These are phyloP conservation scores for Cotesia vestalis DNA, from an alignment of 1,140 invertebrate species.

Conservation along the genomic window DNA sequence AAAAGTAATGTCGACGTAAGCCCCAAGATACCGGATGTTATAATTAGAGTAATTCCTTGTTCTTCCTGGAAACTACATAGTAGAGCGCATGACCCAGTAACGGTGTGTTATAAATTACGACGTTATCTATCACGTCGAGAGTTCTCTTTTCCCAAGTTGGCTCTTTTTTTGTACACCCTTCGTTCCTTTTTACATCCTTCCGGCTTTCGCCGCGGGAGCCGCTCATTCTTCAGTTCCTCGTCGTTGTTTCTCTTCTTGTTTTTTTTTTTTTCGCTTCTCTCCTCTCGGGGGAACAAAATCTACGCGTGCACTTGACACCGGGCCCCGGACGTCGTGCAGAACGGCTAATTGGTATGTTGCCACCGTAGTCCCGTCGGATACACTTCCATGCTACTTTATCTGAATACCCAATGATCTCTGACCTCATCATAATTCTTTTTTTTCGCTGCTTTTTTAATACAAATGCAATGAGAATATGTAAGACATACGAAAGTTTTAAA, in stretches of 20 bases:
- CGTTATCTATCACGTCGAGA: slow-evolving; percentile 34
- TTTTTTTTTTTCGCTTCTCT: slow-evolving; percentile 15
- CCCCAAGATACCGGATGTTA: no score
- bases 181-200: slow-evolving; percentile 5
- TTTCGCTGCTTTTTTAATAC: not conserved
- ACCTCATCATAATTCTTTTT: slow-evolving; percentile 32
- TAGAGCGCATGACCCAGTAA: slow-evolving; percentile 23
- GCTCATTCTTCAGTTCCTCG: no score
- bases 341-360: slow-evolving; percentile 56
- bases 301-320: slow-evolving; percentile 34
- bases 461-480: no score
- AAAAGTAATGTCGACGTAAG: not conserved
- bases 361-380: slow-evolving; percentile 47
- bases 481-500: no score
- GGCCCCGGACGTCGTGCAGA: slow-evolving; percentile 45
- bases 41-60: slow-evolving; percentile 16
- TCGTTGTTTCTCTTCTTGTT: not conserved
- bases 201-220: not conserved
- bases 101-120: slow-evolving; percentile 33
- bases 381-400: slow-evolving; percentile 43
- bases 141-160: slow-evolving; percentile 4
- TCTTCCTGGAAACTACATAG: not conserved
- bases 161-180: not conserved
- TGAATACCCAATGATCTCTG: slow-evolving; percentile 51
- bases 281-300: slow-evolving; percentile 32